Evolutionary conservation across 2,888 invertebrate species (phyloP), one percentile per base, ranked within the genome.

Genomic region (Trissoscelio sp.): DNA sequence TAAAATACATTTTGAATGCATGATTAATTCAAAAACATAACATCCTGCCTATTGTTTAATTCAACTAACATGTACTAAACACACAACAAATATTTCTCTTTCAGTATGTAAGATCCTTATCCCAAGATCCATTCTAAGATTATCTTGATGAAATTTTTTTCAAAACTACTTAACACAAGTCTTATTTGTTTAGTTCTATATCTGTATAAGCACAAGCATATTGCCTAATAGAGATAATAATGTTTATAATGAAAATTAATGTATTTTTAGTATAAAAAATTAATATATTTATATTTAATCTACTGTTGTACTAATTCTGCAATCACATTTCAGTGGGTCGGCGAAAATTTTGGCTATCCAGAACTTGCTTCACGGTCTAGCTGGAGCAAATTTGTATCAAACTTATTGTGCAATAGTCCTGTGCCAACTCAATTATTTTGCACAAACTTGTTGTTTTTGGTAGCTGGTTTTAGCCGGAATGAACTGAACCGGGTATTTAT

Each of bases 311-410:
- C n/a, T n/a, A n/a, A n/a, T n/a, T n/a, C n/a, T n/a, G 4, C 20
- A 51, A 62, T 55, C 31, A 14, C 5, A 2, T 80, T 80, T 2
- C 79, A 91, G 91, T 89, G 88, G 89, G 86, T 91, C 3, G 91
- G 91, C 0, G 90, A 91, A 75, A 88, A 83, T 62, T 91, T 91
- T 39, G 91, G 91, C 3, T 91, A 91, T 83, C 90, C 91, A 0
- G 90, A 90, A 83, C 84, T 89, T 12, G 87, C 87, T 2, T 79
- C 88, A n/a, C 86, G 89, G 18, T 89, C 90, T 9, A 78, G 83
- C 2, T 91, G 91, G 91, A 87, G 84, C n/a, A 90, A 86, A 79
- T 89, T 90, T 34, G 86, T 90, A 1, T 86, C 88, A n/a, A 88
- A 85, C 64, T 79, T 90, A 3, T 83, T 91, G 11, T 91, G 90